Conservation (phyloP, 2,797 vertebrate species). For the Sebastes cheni region DNA sequence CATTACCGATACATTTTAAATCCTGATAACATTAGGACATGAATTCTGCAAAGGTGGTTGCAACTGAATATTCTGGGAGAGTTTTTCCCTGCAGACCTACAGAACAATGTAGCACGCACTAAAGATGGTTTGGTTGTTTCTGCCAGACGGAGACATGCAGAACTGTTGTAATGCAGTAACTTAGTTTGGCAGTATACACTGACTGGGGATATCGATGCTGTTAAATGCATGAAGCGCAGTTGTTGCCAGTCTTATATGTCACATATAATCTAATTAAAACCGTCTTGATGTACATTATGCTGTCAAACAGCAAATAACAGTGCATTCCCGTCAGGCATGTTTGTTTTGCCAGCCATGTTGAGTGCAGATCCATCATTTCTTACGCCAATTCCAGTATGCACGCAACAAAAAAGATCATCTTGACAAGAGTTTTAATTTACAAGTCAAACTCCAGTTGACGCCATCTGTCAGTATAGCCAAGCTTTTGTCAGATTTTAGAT, state of each 20-base stretch:
- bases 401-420: constrained; percentile 36
- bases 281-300: constrained; percentile 1
- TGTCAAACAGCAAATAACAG: background rate
- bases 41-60: background rate
- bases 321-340: constrained; percentile 11
- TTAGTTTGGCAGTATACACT: constrained; percentile 4
- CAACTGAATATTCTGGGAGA: background rate
- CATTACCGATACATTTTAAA: constrained; percentile 19
- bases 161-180: background rate
- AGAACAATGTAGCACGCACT: background rate
- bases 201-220: background rate
- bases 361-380: constrained; percentile 39
- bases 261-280: constrained; percentile 3
- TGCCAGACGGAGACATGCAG: background rate
- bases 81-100: background rate
- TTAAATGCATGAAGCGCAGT: background rate
- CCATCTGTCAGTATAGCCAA: constrained; percentile 2
- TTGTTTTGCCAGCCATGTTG: constrained; percentile 36
- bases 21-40: constrained; percentile 4
- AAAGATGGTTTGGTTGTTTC: background rate
- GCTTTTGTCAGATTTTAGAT: constrained; percentile 43
- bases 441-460: constrained; percentile 43
- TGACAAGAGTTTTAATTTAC: constrained; percentile 58
- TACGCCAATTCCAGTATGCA: constrained; percentile 14
- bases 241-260: background rate